phyloP scores from a whole-genome alignment of 2,113 vertebrate genomes.

The Zosterops pallidus region DNA sequence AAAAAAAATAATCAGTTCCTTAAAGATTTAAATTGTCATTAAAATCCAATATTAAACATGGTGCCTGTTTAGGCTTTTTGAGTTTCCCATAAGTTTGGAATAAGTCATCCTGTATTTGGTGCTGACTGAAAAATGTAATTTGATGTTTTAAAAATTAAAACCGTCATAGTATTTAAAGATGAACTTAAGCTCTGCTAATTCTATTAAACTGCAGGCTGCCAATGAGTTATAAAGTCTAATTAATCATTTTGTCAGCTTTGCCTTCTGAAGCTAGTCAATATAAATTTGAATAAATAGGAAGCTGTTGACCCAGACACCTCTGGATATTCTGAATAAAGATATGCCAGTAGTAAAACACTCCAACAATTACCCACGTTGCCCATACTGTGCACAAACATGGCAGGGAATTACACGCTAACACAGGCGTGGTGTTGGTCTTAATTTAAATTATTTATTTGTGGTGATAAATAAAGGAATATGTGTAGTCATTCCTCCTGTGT shows the following conservation, averaged over 20 bases:
- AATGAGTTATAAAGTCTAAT: conserved; percentile 76
- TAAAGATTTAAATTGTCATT: background rate
- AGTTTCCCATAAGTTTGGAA: conserved; percentile 28
- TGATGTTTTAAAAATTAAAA: conserved; percentile 73
- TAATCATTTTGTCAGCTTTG: conserved; percentile 80
- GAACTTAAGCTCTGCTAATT: conserved; percentile 79
- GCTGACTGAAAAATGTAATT: conserved; percentile 70
- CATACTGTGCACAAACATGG: background rate
- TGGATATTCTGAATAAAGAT: conserved; percentile 63
- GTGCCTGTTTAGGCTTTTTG: background rate
- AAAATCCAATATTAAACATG: background rate
- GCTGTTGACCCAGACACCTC: conserved; percentile 64
- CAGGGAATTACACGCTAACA: background rate
- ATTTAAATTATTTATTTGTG: background rate
- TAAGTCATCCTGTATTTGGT: conserved; percentile 66
- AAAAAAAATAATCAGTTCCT: background rate
- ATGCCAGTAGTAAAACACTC: conserved; percentile 29
- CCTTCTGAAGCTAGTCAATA: conserved; percentile 74
- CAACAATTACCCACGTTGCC: background rate
- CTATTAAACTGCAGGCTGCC: conserved; percentile 74
- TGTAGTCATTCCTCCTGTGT: background rate
- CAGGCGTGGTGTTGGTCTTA: background rate
- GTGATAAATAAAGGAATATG: background rate
- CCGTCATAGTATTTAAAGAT: conserved; percentile 75
- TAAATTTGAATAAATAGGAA: conserved; percentile 79